A percentile compares a stretch with the other conserved stretches of the same genome.
Conservation (phyloP, 1,140 invertebrate species). For the Ips typographus region DNA sequence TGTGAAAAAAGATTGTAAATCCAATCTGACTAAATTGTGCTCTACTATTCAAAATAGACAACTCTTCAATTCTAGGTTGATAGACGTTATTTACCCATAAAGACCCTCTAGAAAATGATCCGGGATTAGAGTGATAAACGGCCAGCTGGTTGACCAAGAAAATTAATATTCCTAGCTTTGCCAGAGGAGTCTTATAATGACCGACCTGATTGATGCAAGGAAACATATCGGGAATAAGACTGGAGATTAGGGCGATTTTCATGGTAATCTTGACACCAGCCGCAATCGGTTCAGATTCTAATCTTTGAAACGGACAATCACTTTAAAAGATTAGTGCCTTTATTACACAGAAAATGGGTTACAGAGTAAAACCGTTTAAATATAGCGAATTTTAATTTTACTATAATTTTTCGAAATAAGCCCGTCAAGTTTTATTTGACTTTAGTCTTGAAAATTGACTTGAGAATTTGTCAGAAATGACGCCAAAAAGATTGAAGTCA, state of each 20-base stretch:
- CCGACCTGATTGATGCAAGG: conserved; percentile 10
- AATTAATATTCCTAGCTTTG: conserved; percentile 14
- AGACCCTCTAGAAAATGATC: conserved; percentile 6
- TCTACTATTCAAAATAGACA: too few relatives aligned
- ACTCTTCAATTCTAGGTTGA: neutral
- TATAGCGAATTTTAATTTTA: too few relatives aligned
- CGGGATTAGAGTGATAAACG: conserved; percentile 7
- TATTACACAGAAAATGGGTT: too few relatives aligned
- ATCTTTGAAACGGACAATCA: neutral
- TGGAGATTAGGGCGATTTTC: conserved; percentile 1
- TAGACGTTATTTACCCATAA: neutral
- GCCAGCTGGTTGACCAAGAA: conserved; percentile 8
- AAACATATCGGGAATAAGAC: conserved; percentile 5
- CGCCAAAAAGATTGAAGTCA: too few relatives aligned
- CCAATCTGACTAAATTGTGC: too few relatives aligned
- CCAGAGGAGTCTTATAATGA: conserved; percentile 6
- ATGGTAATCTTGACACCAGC: neutral
- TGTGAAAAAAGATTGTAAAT: too few relatives aligned
- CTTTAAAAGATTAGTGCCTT: too few relatives aligned
- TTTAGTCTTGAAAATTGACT: too few relatives aligned
- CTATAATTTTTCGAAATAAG: too few relatives aligned
- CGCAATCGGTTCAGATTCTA: neutral
- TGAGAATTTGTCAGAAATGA: too few relatives aligned
- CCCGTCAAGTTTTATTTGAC: too few relatives aligned
- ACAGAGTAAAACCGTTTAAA: too few relatives aligned